Conservation (phyloP, 2,888 invertebrate species). For the Drosophila borborema region DNA sequence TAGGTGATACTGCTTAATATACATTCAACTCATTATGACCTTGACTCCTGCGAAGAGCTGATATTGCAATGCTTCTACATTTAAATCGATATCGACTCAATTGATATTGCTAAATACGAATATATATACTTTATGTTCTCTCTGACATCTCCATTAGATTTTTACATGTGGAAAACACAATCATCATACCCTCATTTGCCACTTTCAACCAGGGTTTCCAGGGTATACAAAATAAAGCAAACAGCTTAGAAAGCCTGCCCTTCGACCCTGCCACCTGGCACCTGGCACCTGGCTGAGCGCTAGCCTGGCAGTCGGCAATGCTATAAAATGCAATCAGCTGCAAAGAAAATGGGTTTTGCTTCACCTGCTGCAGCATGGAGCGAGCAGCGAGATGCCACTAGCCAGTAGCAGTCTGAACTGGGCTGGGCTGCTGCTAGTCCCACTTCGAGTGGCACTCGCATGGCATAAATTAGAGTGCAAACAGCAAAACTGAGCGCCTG, state of each 20-base stretch:
- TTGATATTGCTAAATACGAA: background rate
- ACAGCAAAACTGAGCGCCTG: slow-evolving; percentile 23
- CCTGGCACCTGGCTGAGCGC: background rate
- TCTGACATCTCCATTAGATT: no score
- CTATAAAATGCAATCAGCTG: slow-evolving; percentile 81
- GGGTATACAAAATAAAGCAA: slow-evolving; percentile 41
- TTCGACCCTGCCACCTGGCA: background rate
- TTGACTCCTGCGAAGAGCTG: background rate
- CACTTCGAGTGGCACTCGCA: slow-evolving; percentile 42
- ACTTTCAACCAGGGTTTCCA: background rate
- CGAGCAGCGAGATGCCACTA: background rate
- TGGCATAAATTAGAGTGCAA: slow-evolving; percentile 72
- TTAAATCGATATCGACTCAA: background rate
- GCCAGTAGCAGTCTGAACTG: slow-evolving; percentile 3
- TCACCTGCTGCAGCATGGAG: slow-evolving; percentile 59
- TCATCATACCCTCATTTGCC: background rate
- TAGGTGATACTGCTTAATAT: no score
- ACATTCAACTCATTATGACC: background rate
- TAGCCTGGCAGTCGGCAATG: slow-evolving; percentile 49
- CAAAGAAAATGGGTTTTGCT: slow-evolving; percentile 77
- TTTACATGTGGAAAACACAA: background rate
- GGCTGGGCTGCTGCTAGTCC: background rate
- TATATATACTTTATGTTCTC: background rate
- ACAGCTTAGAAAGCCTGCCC: slow-evolving; percentile 47
- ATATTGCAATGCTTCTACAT: background rate